Percentiles rank a stretch among this genome's conserved stretches.
Conservation (phyloP, 2,113 vertebrate species). For the Formicarius rufipectus region DNA sequence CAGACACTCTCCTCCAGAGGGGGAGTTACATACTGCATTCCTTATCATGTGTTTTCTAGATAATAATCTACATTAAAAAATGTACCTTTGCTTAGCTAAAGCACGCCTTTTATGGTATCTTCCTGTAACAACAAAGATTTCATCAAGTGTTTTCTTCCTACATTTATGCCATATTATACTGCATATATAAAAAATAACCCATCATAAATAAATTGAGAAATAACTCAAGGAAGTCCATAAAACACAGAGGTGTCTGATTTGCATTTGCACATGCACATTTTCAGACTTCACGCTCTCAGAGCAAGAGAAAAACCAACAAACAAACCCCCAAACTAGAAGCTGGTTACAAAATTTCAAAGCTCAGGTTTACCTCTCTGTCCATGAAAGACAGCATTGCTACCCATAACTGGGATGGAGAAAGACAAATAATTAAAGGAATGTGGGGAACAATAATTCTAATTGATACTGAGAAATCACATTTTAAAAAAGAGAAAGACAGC, state of each 20-base stretch:
- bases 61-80: background rate
- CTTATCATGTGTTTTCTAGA: constrained; percentile 20
- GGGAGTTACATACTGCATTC: background rate
- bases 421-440: background rate
- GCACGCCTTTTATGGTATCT: background rate
- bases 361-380: no score
- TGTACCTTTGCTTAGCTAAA: background rate
- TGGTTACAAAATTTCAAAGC: background rate
- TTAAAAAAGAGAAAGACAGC: background rate
- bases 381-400: rapidly evolving
- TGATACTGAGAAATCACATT: background rate
- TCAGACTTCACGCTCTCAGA: background rate
- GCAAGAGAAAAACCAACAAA: background rate
- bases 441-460: background rate
- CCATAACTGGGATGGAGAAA: background rate
- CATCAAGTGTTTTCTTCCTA: background rate
- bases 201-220: background rate
- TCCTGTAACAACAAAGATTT: background rate
- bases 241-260: background rate
- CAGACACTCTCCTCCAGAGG: background rate
- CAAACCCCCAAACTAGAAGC: background rate
- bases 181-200: background rate
- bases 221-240: background rate
- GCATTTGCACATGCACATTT: background rate
- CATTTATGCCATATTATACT: background rate